These are phyloP conservation scores for Epinotia ramella DNA, from an alignment of 2,888 invertebrate genomes.

Conservation along the genomic window DNA sequence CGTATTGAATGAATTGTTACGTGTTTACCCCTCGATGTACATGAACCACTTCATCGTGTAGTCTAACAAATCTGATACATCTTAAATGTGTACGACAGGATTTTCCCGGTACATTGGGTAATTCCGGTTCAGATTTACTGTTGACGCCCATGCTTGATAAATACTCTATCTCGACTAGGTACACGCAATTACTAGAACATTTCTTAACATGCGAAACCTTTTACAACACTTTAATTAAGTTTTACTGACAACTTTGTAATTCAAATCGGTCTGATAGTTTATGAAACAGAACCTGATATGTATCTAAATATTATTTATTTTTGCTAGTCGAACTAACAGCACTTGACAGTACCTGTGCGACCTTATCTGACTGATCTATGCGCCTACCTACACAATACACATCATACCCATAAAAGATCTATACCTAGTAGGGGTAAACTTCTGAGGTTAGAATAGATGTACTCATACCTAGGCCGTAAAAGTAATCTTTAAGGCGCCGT, in stretches of 20 bases:
- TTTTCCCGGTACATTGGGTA: conserved; percentile 32
- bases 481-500: no score
- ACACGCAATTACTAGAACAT: conserved; percentile 35
- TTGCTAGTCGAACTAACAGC: neutral
- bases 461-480: no score
- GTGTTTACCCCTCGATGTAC: no score
- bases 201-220: conserved; percentile 34
- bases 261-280: conserved; percentile 14
- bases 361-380: no score
- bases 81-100: conserved; percentile 3
- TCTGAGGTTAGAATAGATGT: no score
- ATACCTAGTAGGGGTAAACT: no score
- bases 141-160: conserved; percentile 59
- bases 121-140: conserved; percentile 33
- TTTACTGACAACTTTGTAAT: conserved; percentile 15
- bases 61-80: neutral
- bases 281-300: conserved; percentile 18
- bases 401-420: no score
- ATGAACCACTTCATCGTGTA: neutral
- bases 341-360: no score
- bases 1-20: no score
- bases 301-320: neutral
- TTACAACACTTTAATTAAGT: conserved; percentile 39
- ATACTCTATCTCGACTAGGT: conserved; percentile 47
- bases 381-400: no score